Conservation (phyloP, 2,113 vertebrate species). For the Ivindomyrus marchei region DNA sequence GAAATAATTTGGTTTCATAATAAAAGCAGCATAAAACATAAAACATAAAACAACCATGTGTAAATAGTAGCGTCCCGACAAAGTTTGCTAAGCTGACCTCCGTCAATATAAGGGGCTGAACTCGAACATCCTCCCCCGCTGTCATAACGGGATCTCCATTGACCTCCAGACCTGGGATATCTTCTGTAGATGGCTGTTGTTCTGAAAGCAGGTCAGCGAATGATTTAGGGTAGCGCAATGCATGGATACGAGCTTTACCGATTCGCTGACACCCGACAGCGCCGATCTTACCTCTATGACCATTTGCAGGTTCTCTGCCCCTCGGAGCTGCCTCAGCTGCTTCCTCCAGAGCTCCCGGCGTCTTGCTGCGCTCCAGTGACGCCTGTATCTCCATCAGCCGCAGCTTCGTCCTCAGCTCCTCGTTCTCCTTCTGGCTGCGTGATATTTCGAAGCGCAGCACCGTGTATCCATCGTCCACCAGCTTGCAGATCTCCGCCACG, state of each 20-base stretch:
- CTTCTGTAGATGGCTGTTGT: neutral
- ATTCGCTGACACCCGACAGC: neutral
- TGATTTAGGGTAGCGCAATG: neutral
- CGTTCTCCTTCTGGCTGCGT: constrained; percentile 47
- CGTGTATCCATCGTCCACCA: constrained; percentile 49
- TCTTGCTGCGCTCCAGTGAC: constrained; percentile 32
- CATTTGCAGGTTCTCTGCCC: neutral
- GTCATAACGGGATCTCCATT: neutral
- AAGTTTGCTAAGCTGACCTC: neutral
- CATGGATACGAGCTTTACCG: neutral
- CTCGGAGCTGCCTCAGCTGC: neutral
- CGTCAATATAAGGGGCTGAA: neutral
- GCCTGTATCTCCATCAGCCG: constrained; percentile 45
- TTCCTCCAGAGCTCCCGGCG: neutral
- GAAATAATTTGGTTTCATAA: neutral
- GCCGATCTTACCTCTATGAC: neutral
- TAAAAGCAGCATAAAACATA: neutral
- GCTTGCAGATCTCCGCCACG: constrained; percentile 50
- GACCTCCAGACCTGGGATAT: neutral
- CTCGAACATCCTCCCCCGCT: neutral
- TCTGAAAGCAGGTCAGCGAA: neutral
- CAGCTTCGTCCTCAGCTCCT: constrained; percentile 42
- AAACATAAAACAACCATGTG: neutral
- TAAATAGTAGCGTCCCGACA: neutral
- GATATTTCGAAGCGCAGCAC: constrained; percentile 45